These are phyloP conservation scores for Athetis lepigone DNA, from an alignment of 2,888 invertebrate genomes.

Conservation along the genomic window DNA sequence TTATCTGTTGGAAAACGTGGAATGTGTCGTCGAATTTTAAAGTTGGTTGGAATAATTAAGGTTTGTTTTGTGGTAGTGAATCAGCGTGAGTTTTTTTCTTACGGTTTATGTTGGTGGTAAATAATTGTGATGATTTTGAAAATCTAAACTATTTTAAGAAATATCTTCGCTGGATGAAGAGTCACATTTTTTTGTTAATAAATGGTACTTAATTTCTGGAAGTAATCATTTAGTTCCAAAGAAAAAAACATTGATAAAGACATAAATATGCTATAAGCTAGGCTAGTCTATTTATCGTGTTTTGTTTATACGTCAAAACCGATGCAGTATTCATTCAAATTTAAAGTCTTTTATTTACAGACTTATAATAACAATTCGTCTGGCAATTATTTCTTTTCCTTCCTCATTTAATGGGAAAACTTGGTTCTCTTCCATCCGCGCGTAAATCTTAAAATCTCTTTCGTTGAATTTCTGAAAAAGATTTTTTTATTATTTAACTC, in stretches of 20 bases:
- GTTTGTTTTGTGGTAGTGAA: not conserved
- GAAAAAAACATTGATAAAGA: too few species aligned
- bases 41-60: conserved; percentile 7
- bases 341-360: not conserved
- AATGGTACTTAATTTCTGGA: too few species aligned
- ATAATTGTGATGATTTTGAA: too few species aligned
- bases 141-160: too few species aligned
- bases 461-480: conserved; percentile 27
- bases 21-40: conserved; percentile 25
- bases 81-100: too few species aligned
- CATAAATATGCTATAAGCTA: too few species aligned
- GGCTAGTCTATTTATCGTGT: too few species aligned
- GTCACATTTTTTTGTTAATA: too few species aligned
- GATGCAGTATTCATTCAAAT: not conserved
- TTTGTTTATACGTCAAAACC: not conserved
- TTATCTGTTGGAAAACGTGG: conserved; percentile 30
- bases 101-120: too few species aligned
- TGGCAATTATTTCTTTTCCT: conserved; percentile 6
- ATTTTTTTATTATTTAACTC: conserved; percentile 41
- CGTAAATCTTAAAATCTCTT: conserved; percentile 29
- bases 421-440: conserved; percentile 11
- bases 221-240: too few species aligned
- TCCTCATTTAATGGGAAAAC: conserved; percentile 9
- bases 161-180: too few species aligned
- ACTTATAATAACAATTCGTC: not conserved